Evolutionary conservation across 1,140 invertebrate genomes (phyloP), one percentile per base, ranked within the genome.

Genomic region (Meloidogyne hapla): DNA sequence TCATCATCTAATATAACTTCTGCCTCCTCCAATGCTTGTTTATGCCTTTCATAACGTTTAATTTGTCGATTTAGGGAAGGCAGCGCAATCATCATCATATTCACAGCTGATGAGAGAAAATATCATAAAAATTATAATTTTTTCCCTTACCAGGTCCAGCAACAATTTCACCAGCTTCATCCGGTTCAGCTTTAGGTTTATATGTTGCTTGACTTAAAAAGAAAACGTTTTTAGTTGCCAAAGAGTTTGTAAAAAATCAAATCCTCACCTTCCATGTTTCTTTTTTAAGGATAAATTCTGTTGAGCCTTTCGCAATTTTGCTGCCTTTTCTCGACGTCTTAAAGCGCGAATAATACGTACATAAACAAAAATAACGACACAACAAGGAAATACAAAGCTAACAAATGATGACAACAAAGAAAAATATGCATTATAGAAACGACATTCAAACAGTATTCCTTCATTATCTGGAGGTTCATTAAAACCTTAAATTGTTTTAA

Each of bases 371-470:
- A 87, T 74, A 4, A 86, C 83, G 25, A 87, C 45, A 65, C 81
- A 77, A 61, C 95, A 98, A 6, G 96, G 96, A 85, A 99, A 98
- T 88, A 97, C 98, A 91, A 99, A 99, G 79, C 94, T 97, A 72
- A 93, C 94, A 83, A 99, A 91, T 48, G 95, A 98, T 13, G 94
- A 98, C 88, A 94, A 97, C 81, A 99, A 93, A 84, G 98, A 94
- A 88, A 99, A 99, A 89, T 98, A 93, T 64, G 93, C 92, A 89
- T 98, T 98, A 90, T 97, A 96, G 90, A 99, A 99, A 73, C 94
- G 90, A 89, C 96, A 98, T 66, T 86, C 85, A 76, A 79, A 56
- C 68, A 69, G 73, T 64, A 40, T 1, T 21, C 13, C 23, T 5
- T 82, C 84, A 69, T 83, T 83, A 8, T 66, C 40, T 23, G 85